A percentile compares a stretch with the other conserved stretches of the same genome.
Conservation (phyloP, 2,797 vertebrate genomes). For the Sebastes ruberrimus region DNA sequence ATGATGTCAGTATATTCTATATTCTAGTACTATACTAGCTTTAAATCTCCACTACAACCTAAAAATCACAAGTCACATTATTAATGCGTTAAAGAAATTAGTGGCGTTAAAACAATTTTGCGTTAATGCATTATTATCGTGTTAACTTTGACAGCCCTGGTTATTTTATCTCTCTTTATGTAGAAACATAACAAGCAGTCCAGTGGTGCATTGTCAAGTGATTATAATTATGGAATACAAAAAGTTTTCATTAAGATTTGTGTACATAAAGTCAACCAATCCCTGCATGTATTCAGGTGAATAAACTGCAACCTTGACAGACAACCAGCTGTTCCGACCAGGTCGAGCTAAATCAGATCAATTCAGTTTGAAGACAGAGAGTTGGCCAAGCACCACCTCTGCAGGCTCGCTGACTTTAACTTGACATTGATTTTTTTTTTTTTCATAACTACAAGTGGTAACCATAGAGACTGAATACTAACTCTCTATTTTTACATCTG, state of each 20-base stretch:
- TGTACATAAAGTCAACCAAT: background rate
- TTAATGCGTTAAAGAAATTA: no score
- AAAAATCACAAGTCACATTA: no score
- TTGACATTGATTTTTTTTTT: constrained; percentile 56
- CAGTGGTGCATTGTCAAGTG: background rate
- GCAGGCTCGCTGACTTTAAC: constrained; percentile 62
- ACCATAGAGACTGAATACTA: constrained; percentile 70
- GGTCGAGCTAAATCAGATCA: constrained; percentile 32
- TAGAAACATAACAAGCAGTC: background rate
- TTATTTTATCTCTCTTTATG: background rate
- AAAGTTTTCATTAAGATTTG: background rate
- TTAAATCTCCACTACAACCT: no score
- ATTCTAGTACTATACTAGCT: rapidly evolving
- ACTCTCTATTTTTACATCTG: constrained; percentile 51
- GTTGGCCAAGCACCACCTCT: constrained; percentile 43
- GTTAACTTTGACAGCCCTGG: no score
- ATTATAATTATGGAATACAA: background rate
- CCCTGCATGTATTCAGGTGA: background rate
- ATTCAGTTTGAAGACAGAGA: constrained; percentile 35
- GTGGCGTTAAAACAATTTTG: no score
- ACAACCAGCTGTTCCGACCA: constrained; percentile 10
- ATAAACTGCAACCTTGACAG: background rate
- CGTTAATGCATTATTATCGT: no score
- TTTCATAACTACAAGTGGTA: constrained; percentile 49
- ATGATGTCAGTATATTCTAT: no score